Base-by-base conservation (phyloP, 2,888 invertebrate genomes). In the Spatulosminthurus flaviceps region DNA sequence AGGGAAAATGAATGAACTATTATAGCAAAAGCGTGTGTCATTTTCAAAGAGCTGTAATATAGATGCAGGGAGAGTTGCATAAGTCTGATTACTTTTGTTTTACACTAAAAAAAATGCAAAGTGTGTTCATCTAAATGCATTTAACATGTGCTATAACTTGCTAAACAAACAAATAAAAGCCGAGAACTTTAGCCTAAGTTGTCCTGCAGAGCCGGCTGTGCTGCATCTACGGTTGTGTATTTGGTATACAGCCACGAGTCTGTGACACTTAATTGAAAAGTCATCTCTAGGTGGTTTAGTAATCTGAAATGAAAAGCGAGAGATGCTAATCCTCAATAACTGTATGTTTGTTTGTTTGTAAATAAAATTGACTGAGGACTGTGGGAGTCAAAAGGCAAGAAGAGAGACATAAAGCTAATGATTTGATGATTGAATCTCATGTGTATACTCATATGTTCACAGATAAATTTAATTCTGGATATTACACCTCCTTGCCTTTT, bases 291-390 rank as follows among this genome's bases (percentile, higher is more conserved):
- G 4, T 51, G 51, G 51, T 51, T 51, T n/a, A 51, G n/a, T 51
- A 51, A 51, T n/a, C 51, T 19, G n/a, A 51, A 51, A n/a, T 51
- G 51, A 51, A 51, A n/a, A n/a, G n/a, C n/a, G n/a, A n/a, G n/a
- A n/a, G 51, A 51, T n/a, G 51, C 51, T 51, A 51, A 51, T 51
- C 51, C 51, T 51, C 16, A 51, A n/a, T n/a, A n/a, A n/a, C n/a
- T n/a, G n/a, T n/a, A n/a, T n/a, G n/a, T n/a, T n/a, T 19, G 51
- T 51, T 4, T 51, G 5, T 51, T 19, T 51, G n/a, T n/a, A 51
- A 5, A 51, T 16, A 51, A 16, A 2, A 4, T 19, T 16, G 51
- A 51, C 2, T 51, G 51, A 51, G 51, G 9, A 41, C n/a, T 34
- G 34, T 34, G 34, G 9, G 5, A 34, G 34, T n/a, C n/a, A n/a